Conservation (phyloP, 2,797 vertebrate genomes). For the Paratrypauchen microcephalus region DNA sequence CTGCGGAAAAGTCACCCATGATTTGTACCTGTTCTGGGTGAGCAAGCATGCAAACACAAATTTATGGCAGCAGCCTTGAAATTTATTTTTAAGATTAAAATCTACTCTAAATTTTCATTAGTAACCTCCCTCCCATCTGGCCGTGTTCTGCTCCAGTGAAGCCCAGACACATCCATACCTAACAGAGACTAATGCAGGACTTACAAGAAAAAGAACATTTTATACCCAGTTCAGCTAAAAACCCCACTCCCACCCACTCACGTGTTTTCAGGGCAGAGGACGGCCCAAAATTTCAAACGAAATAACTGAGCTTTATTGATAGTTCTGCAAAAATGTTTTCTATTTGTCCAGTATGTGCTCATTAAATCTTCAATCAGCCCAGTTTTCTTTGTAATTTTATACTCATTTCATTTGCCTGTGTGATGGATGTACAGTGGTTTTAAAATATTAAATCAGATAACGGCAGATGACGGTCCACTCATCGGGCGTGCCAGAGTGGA, state of each 20-base stretch:
- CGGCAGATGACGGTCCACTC: no score
- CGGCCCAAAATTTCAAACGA: conserved; percentile 58
- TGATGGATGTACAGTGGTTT: no score
- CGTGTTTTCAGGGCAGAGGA: conserved; percentile 48
- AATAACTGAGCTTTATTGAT: conserved; percentile 62
- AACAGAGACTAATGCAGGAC: not conserved
- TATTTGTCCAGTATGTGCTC: conserved; percentile 54
- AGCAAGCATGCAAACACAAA: not conserved
- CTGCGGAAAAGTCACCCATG: not conserved
- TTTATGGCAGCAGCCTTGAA: not conserved
- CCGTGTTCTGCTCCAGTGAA: conserved; percentile 2
- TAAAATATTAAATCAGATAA: no score
- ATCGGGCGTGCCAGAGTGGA: no score
- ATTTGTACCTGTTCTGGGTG: not conserved
- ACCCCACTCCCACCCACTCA: conserved; percentile 35
- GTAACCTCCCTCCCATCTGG: conserved; percentile 4
- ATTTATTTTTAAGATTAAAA: conserved; percentile 9
- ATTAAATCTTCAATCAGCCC: conserved; percentile 60
- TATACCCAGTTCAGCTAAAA: conserved; percentile 33
- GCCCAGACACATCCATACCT: conserved; percentile 1
- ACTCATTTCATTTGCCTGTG: not conserved
- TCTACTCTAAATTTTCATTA: not conserved
- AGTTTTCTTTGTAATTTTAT: not conserved
- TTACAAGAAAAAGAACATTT: conserved; percentile 22
- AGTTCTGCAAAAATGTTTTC: conserved; percentile 56